Conservation (phyloP, 2,113 vertebrate genomes). For the Antechinus stuartii region DNA sequence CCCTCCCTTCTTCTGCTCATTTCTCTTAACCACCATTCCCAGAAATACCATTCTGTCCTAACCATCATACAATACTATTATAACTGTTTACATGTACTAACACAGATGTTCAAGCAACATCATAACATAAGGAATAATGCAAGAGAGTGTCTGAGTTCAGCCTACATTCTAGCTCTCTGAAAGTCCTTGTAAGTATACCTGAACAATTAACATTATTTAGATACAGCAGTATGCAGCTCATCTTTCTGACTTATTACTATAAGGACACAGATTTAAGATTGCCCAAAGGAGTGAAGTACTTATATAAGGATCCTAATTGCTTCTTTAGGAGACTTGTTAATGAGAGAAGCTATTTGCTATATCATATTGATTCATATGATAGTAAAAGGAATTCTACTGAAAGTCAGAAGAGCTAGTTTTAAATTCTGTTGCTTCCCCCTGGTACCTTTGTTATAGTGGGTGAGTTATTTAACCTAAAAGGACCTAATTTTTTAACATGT, state of each 20-base stretch:
- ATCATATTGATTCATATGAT: too few relatives aligned
- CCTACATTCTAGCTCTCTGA: neutral
- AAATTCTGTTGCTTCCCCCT: neutral
- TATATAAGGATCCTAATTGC: neutral
- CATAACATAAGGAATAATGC: neutral
- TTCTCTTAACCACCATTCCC: neutral
- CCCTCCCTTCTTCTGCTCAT: neutral
- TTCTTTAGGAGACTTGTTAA: neutral
- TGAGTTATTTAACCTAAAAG: neutral
- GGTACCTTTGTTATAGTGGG: neutral
- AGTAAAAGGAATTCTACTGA: neutral
- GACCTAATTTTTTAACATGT: neutral
- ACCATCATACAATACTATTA: neutral
- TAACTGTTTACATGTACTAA: neutral
- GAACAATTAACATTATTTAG: neutral
- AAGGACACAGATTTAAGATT: neutral
- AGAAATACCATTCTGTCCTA: neutral
- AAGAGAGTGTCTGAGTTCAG: neutral
- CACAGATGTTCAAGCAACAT: neutral
- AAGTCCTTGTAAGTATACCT: neutral
- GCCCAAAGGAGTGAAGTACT: neutral
- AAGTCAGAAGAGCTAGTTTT: neutral
- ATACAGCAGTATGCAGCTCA: neutral
- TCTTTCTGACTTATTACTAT: neutral
- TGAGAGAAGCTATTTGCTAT: neutral